These are phyloP conservation scores for Musca domestica DNA, from an alignment of 1,140 invertebrate species.

Conservation along the genomic window DNA sequence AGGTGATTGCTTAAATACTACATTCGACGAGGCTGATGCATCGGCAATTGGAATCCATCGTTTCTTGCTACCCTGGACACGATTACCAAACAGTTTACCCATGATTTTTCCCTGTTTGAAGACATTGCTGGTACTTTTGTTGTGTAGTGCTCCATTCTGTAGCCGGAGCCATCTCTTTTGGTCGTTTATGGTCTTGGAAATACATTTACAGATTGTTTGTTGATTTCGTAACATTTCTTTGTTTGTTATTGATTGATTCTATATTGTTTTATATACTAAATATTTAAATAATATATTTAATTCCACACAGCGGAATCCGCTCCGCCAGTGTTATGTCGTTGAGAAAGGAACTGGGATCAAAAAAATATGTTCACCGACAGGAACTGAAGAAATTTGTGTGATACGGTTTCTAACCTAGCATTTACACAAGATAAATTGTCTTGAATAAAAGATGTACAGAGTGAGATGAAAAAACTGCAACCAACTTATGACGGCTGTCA, in stretches of 20 bases:
- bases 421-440: too few relatives aligned
- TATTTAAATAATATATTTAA: too few relatives aligned
- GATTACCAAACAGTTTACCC: constrained; percentile 40
- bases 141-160: background rate
- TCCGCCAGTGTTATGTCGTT: too few relatives aligned
- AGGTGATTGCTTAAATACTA: constrained; percentile 33
- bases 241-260: background rate
- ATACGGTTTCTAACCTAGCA: too few relatives aligned
- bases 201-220: background rate
- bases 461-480: too few relatives aligned
- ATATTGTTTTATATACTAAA: background rate
- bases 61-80: constrained; percentile 39
- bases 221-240: constrained; percentile 11
- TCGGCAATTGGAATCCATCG: constrained; percentile 40
- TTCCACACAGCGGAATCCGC: too few relatives aligned
- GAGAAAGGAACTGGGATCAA: too few relatives aligned
- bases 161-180: background rate
- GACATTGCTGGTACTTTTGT: background rate
- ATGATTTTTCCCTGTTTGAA: constrained; percentile 39
- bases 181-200: background rate
- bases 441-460: too few relatives aligned
- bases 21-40: background rate
- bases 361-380: too few relatives aligned
- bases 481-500: too few relatives aligned
- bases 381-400: too few relatives aligned